phyloP scores from a whole-genome alignment of 2,113 vertebrate species.

The Piprites chloris region DNA sequence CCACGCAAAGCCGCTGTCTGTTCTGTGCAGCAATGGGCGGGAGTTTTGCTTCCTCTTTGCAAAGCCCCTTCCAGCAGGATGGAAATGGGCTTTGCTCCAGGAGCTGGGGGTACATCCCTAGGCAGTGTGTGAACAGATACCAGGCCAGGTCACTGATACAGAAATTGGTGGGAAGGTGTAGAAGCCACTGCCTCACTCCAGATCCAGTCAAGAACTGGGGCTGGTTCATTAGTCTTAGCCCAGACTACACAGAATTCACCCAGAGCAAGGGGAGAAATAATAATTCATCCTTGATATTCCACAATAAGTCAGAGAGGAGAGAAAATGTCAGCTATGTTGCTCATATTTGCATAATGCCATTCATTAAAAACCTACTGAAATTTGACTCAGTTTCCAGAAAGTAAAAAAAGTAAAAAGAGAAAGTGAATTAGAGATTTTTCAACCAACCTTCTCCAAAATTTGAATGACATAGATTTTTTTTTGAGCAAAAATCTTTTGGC shows the following conservation, averaged over 20 bases:
- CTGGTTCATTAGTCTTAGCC: background rate
- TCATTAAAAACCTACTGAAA: background rate
- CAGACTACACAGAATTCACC: background rate
- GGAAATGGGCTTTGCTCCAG: background rate
- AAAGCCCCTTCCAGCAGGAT: background rate
- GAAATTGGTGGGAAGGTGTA: background rate
- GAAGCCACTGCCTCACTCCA: background rate
- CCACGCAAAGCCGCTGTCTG: background rate
- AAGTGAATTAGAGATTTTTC: background rate
- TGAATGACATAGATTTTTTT: background rate
- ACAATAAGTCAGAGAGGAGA: background rate
- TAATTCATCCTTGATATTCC: background rate
- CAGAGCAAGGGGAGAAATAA: background rate
- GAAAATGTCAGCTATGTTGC: background rate
- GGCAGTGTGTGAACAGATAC: background rate
- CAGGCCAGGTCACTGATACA: background rate
- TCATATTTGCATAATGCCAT: background rate
- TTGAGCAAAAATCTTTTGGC: background rate
- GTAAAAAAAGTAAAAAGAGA: background rate
- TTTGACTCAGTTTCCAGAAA: background rate
- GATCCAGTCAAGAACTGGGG: background rate
- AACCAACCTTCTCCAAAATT: background rate
- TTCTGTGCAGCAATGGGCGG: background rate
- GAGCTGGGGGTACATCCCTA: background rate
- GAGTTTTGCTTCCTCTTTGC: slow-evolving; percentile 12